A percentile compares a stretch with the other conserved stretches of the same genome.
Evolutionary conservation across 2,113 vertebrate species (phyloP).

Genomic region (Lampris incognitus): DNA sequence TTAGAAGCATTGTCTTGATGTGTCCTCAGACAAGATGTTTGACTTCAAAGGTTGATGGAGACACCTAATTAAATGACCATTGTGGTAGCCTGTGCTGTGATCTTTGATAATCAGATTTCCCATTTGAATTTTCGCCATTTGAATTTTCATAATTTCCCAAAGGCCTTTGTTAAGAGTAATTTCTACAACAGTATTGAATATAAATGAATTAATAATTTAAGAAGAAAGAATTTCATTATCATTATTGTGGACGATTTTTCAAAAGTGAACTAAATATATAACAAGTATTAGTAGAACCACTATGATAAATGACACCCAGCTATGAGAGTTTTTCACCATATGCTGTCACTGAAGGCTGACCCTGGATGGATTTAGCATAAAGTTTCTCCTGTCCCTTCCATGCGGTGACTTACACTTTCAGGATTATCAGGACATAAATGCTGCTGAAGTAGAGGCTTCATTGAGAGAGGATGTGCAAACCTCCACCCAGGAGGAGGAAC

Average conservation of each 20-base stretch:
- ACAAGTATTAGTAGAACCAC: not conserved
- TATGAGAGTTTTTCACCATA: not conserved
- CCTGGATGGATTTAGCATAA: not conserved
- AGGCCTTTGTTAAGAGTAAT: conserved; percentile 61
- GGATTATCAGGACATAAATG: conserved; percentile 66
- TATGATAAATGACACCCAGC: not conserved
- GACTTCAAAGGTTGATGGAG: conserved; percentile 77
- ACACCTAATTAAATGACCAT: conserved; percentile 61
- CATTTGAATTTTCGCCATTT: conserved; percentile 53
- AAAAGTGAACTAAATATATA: not conserved
- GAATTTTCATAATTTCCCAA: conserved; percentile 54
- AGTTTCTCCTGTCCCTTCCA: conserved; percentile 2
- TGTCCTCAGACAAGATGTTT: conserved; percentile 61
- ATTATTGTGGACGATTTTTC: not conserved
- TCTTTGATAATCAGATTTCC: conserved; percentile 70
- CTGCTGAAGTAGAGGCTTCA: conserved; percentile 55
- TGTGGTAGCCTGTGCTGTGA: conserved; percentile 51
- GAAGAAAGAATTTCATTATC: conserved; percentile 6
- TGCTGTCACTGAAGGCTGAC: not conserved
- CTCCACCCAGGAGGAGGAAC: conserved; percentile 63
- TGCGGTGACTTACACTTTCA: conserved; percentile 40
- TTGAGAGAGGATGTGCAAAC: conserved; percentile 60
- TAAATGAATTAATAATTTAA: conserved; percentile 39
- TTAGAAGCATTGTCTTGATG: conserved; percentile 46
- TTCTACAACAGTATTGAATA: conserved; percentile 34